phyloP scores from a whole-genome alignment of 2,888 invertebrate species.

The Rhorus exstirpatorius region DNA sequence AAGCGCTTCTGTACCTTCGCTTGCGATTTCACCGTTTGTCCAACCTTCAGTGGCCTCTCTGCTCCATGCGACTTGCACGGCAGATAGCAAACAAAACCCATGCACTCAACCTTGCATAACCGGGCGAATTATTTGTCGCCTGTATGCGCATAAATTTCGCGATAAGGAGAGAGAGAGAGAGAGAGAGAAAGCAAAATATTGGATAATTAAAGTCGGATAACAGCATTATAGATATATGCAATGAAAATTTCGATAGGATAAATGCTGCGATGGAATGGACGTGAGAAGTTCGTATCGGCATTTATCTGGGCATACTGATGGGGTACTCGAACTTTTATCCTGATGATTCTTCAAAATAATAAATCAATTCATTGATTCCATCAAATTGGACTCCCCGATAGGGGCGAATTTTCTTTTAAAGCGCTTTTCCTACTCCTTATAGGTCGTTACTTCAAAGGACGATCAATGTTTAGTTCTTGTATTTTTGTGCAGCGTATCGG shows the following conservation, averaged over 20 bases:
- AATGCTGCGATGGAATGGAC: neutral
- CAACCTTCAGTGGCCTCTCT: slow-evolving; percentile 22
- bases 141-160: neutral
- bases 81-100: slow-evolving; percentile 18
- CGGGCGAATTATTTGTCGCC: neutral
- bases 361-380: too few relatives aligned
- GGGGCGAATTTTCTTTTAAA: too few relatives aligned
- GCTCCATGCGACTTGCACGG: slow-evolving; percentile 6
- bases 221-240: neutral
- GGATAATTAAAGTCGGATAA: neutral
- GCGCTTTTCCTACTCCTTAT: too few relatives aligned
- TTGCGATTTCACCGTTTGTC: neutral
- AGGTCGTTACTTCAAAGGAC: too few relatives aligned
- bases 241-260: neutral
- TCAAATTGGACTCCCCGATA: too few relatives aligned
- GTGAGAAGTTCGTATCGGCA: neutral
- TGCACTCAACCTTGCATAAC: neutral
- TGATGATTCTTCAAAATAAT: too few relatives aligned
- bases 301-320: too few relatives aligned
- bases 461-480: too few relatives aligned
- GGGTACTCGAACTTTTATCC: too few relatives aligned
- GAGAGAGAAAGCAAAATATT: neutral
- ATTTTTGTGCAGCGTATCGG: too few relatives aligned
- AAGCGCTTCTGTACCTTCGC: neutral
- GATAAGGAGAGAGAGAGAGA: neutral